Conservation (phyloP, 2,797 vertebrate genomes). For the Sebastes umbrosus region DNA sequence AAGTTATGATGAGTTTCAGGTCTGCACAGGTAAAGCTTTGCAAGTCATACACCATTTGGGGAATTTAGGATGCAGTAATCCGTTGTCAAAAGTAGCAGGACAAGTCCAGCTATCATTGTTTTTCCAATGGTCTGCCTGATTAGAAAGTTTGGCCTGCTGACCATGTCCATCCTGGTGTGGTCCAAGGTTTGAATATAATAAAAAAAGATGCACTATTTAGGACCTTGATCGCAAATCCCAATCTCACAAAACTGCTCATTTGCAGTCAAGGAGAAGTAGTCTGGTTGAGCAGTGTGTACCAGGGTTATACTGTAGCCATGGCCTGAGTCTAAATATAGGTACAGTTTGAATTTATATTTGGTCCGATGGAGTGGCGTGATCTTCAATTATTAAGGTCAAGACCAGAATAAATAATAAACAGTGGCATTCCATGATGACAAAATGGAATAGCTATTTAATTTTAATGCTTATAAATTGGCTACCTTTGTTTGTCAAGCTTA, state of each 20-base stretch:
- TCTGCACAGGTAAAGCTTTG: background rate
- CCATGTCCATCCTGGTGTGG: background rate
- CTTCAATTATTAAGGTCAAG: background rate
- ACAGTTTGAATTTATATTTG: background rate
- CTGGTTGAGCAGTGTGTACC: background rate
- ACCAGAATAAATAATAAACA: background rate
- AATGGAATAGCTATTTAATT: too few species aligned
- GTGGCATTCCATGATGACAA: background rate
- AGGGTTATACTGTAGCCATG: background rate
- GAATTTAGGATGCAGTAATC: background rate
- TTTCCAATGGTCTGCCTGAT: background rate
- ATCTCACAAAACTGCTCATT: background rate
- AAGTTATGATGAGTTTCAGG: background rate
- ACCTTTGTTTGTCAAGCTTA: too few species aligned
- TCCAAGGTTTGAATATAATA: background rate
- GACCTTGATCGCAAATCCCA: background rate
- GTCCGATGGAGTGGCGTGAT: background rate
- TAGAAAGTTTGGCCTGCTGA: background rate
- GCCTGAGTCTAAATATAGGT: background rate
- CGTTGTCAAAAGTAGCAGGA: background rate
- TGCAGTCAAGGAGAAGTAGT: background rate
- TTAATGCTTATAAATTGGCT: too few species aligned
- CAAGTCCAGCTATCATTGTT: background rate
- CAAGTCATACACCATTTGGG: background rate
- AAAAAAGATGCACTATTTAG: background rate